Percentiles rank a stretch among this genome's conserved stretches.
Conservation (phyloP, 2,888 invertebrate genomes). For the Drosophila nr. perissopoda region DNA sequence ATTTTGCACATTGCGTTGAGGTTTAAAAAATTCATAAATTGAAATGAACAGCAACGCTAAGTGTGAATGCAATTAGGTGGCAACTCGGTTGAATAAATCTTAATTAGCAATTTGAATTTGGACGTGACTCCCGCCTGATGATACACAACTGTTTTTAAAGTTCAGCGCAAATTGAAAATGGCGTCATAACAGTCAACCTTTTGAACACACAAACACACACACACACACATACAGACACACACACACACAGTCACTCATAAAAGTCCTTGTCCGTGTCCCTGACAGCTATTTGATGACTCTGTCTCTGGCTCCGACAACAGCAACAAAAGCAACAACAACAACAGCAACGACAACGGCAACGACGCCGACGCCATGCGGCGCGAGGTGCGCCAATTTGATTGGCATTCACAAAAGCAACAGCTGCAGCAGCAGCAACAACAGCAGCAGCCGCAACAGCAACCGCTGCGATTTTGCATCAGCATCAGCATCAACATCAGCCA, state of each 20-base stretch:
- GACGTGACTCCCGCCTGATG: background rate
- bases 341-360: background rate
- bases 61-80: conserved; percentile 73
- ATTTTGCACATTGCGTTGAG: conserved; percentile 40
- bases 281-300: conserved; percentile 69
- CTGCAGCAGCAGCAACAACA: conserved; percentile 3
- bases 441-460: conserved; percentile 26
- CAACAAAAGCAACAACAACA: background rate
- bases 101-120: conserved; percentile 45
- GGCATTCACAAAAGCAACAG: conserved; percentile 62
- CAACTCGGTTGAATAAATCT: conserved; percentile 49
- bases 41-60: conserved; percentile 54
- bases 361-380: conserved; percentile 50
- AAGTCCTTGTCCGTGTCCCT: conserved; percentile 45
- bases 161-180: conserved; percentile 53
- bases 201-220: conserved; percentile 8
- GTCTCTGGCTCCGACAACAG: conserved; percentile 28
- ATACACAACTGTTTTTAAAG: conserved; percentile 20
- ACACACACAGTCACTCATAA: conserved; percentile 9
- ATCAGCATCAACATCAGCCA: conserved; percentile 10
- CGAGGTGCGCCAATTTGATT: conserved; percentile 76
- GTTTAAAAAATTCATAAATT: conserved; percentile 57
- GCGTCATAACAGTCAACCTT: conserved; percentile 62
- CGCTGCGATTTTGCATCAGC: conserved; percentile 42
- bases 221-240: conserved; percentile 4